Percentiles rank a stretch among this genome's conserved stretches.
Conservation (phyloP, 1,140 invertebrate species). For the Orussus abietinus region DNA sequence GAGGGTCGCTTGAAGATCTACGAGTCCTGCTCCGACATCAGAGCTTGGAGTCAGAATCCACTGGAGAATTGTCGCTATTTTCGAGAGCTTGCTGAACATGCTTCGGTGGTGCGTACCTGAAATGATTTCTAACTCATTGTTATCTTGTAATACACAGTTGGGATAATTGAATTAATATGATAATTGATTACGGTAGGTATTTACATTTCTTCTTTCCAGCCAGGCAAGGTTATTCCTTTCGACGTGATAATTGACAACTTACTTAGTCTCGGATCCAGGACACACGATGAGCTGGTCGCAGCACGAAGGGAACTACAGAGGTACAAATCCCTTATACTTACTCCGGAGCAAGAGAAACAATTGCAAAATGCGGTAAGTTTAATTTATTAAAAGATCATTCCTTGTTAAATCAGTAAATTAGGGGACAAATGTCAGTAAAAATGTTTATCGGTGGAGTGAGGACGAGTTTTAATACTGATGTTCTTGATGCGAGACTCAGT, state of each 20-base stretch:
- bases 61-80: slow-evolving; percentile 39
- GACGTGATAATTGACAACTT: slow-evolving; percentile 33
- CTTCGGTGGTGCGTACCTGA: slow-evolving; percentile 23
- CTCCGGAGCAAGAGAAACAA: slow-evolving; percentile 26
- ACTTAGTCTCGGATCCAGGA: slow-evolving; percentile 24
- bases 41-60: slow-evolving; percentile 41
- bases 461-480: slow-evolving; percentile 1
- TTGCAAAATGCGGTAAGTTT: slow-evolving; percentile 23
- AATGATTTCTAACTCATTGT: slow-evolving; percentile 6
- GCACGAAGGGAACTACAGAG: slow-evolving; percentile 25
- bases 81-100: slow-evolving; percentile 36
- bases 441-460: background rate
- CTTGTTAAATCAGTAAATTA: slow-evolving; percentile 2
- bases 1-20: slow-evolving; percentile 38
- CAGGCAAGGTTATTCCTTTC: slow-evolving; percentile 29
- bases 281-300: slow-evolving; percentile 28
- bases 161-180: background rate
- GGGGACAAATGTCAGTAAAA: background rate
- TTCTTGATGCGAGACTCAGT: slow-evolving; percentile 6
- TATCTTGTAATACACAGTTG: slow-evolving; percentile 2
- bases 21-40: slow-evolving; percentile 37
- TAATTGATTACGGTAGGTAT: slow-evolving; percentile 1
- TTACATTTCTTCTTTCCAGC: slow-evolving; percentile 15
- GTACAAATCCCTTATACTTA: slow-evolving; percentile 33
- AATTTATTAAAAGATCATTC: background rate